Evolutionary conservation across 53 echinoderm and acorn worm genomes (phyloP), one percentile per base, ranked within the genome.

Genomic region (Temnopleurus reevesii): DNA sequence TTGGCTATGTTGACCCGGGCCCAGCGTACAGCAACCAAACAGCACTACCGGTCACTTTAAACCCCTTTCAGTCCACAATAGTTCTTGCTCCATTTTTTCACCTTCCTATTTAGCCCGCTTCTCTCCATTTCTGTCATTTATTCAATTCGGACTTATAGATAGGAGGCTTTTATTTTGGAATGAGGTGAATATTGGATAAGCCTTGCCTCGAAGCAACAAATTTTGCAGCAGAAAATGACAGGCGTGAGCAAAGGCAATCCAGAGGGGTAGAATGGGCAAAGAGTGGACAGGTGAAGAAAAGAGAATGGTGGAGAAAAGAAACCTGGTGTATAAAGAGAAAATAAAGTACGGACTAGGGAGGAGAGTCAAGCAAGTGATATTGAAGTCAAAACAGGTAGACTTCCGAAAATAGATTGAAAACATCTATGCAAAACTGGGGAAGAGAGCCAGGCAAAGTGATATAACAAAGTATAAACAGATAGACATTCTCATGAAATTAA

Each of bases 31-130:
- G 79, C 79, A 49, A 18, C 46, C 28, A 51, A 10, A 51, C n/a
- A 12, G 51, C 79, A 79, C 79, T 79, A 79, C 79, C 79, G 79
- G 79, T 79, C 79, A 79, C 79, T 79, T 79, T 27, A 49, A 47
- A 23, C 49, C 27, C 25, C 21, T 49, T 79, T 41, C 38, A 71
- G 36, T 41, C 21, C 7, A 15, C 41, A 71, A 71, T 71, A n/a
- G 21, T 71, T 71, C 71, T 71, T 71, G 41, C 41, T 38, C 41
- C 71, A 71, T 71, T 38, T 71, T 41, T 41, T 41, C 71, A 71
- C 71, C 71, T 71, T 21, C 41, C 9, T 71, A 41, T 71, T 71
- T 71, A 41, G 23, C 23, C 43, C 41, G 8, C 3, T 46, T 79
- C 79, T 79, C 49, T 79, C 79, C 79, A 17, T 47, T 79, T 26